Evolutionary conservation across 2,888 invertebrate genomes (phyloP).

Genomic region (Drosophila pseudotakahashii): DNA sequence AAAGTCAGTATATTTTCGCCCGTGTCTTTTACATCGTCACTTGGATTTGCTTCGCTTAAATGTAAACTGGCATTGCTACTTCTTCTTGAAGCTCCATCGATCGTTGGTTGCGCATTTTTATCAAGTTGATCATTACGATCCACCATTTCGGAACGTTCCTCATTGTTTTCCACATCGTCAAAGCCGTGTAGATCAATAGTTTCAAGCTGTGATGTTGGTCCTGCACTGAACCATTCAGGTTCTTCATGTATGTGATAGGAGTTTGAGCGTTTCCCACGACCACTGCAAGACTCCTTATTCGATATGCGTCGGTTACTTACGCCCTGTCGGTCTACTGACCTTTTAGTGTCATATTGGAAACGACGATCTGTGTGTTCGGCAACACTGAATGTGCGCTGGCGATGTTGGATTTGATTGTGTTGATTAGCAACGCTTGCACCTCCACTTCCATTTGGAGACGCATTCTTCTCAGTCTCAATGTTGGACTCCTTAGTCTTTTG

Average conservation of each 20-base stretch:
- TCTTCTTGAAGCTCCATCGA: constrained; percentile 29
- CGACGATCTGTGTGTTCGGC: constrained; percentile 45
- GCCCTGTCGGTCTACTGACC: constrained; percentile 29
- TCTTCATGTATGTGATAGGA: constrained; percentile 87
- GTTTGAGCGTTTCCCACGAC: constrained; percentile 51
- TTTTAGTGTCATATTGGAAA: constrained; percentile 56
- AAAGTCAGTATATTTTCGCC: constrained; percentile 3
- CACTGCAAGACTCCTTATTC: constrained; percentile 51
- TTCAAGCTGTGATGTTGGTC: constrained; percentile 95
- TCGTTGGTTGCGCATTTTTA: not conserved
- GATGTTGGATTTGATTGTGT: constrained; percentile 42
- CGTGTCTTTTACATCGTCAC: constrained; percentile 14
- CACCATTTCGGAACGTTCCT: constrained; percentile 41
- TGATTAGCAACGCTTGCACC: constrained; percentile 17
- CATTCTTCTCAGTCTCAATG: constrained; percentile 49
- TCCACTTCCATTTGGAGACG: constrained; percentile 31
- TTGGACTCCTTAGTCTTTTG: constrained; percentile 53
- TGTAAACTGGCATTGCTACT: constrained; percentile 52
- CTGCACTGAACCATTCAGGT: constrained; percentile 96
- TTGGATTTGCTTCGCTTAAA: constrained; percentile 13
- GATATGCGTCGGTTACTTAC: constrained; percentile 45
- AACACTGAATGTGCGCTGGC: constrained; percentile 48
- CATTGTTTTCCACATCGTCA: constrained; percentile 87
- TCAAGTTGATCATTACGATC: constrained; percentile 3
- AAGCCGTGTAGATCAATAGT: constrained; percentile 97